Base-by-base conservation (phyloP, 2,888 invertebrate genomes). In the Lasius platythorax region DNA sequence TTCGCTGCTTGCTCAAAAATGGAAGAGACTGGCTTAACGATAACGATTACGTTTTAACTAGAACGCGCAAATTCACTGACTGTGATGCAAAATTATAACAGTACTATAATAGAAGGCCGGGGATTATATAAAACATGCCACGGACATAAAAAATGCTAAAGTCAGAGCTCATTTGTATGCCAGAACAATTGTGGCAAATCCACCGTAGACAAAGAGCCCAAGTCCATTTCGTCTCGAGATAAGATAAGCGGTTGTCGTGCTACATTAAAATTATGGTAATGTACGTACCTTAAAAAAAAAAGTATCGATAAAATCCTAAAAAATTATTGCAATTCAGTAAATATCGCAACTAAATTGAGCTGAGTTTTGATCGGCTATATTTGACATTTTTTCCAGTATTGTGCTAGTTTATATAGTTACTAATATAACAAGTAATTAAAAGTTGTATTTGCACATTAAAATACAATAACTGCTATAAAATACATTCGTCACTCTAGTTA, bases 231-330 rank as follows among this genome's bases (percentile, higher is more conserved):
- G 37, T 67, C 37, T 58, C 30, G 28, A 72, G 23, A 72, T 43
- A n/a, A 79, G 56, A 79, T 68, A 76, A 67, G 68, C 76, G 76
- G 53, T 76, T 53, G 50, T 67, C 68, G 40, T n/a, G 53, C 37
- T 68, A 78, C 43, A 43, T 70, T 79, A 46, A 43, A 79, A 72
- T 79, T 79, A 61, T 53, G 28, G 12, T 46, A 33, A 75, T 63
- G 33, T 1, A 15, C 50, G 6, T 37, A 1, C 1, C 9, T 6
- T 1, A n/a, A 72, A 37, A 37, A 18, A 18, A 75, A 74, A 30
- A 33, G 37, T 23, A 37, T 67, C 50, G 43, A 74, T 63, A 63
- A 74, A 63, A 1, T 18, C 5, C n/a, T 40, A 9, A 74, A 74
- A 74, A 74, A 46, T 43, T 6, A 63, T n/a, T 63, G 33, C 46